Conservation (phyloP, 2,888 invertebrate species). For the Eristalinus sepulchralis region DNA sequence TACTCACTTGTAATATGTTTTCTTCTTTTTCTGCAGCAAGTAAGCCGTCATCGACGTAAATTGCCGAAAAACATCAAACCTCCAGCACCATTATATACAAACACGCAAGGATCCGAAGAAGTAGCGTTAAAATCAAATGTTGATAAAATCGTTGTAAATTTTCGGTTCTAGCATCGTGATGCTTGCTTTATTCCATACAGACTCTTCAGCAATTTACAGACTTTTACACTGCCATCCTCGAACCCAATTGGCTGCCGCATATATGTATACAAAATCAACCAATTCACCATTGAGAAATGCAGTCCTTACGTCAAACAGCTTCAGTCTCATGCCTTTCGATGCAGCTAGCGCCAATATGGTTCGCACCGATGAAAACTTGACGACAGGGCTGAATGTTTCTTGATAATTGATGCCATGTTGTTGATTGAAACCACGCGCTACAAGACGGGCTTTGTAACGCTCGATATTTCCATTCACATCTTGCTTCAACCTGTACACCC, state of each 20-base stretch:
- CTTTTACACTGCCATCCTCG: constrained; percentile 57
- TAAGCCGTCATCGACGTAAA: constrained; percentile 74
- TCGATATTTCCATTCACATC: neutral
- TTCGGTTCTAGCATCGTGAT: constrained; percentile 70
- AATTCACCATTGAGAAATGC: constrained; percentile 70
- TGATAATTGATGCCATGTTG: constrained; percentile 71
- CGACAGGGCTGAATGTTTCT: constrained; percentile 74
- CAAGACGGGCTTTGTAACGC: constrained; percentile 5
- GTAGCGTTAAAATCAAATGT: constrained; percentile 71
- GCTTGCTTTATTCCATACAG: constrained; percentile 73
- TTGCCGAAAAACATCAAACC: constrained; percentile 67
- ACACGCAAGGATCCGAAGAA: constrained; percentile 74
- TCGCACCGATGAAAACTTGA: constrained; percentile 72
- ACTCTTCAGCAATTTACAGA: constrained; percentile 69
- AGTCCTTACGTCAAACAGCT: constrained; percentile 68
- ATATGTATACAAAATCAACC: constrained; percentile 55
- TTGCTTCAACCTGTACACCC: constrained; percentile 68
- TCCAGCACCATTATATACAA: constrained; percentile 44
- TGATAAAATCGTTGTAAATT: constrained; percentile 69
- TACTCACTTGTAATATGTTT: no score
- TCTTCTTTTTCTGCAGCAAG: no score
- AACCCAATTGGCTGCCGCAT: constrained; percentile 65
- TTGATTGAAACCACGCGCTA: constrained; percentile 72
- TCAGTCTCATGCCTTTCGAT: constrained; percentile 49
- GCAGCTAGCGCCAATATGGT: constrained; percentile 67